These are phyloP conservation scores for Barbus barbus DNA, from an alignment of 2,113 vertebrate genomes.

Conservation along the genomic window DNA sequence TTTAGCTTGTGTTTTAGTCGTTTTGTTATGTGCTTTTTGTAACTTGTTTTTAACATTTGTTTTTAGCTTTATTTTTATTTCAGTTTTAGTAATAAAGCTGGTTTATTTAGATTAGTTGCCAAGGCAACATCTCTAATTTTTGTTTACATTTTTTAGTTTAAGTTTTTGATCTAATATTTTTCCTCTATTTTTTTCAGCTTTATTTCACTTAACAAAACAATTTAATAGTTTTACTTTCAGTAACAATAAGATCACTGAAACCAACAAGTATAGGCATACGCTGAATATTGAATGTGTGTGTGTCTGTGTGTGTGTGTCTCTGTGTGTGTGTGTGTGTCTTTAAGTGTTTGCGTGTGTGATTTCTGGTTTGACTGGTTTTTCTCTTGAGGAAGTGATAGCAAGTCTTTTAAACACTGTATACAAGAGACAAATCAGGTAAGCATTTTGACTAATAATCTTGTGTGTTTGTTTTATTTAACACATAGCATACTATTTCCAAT, in stretches of 20 bases:
- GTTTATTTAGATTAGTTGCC: too few relatives aligned
- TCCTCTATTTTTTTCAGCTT: too few relatives aligned
- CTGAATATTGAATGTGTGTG: not conserved
- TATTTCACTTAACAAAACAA: not conserved
- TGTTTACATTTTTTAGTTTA: too few relatives aligned
- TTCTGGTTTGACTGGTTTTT: constrained; percentile 20
- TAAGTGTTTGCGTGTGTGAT: not conserved
- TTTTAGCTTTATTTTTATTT: too few relatives aligned
- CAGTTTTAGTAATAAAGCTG: too few relatives aligned
- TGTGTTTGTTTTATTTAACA: not conserved
- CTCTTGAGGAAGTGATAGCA: not conserved
- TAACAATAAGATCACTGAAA: not conserved
- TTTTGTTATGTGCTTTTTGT: too few relatives aligned
- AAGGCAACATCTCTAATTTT: too few relatives aligned
- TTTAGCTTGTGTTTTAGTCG: too few relatives aligned
- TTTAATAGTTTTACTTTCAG: not conserved
- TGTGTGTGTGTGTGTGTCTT: too few relatives aligned
- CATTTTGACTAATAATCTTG: not conserved
- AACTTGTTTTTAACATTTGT: too few relatives aligned
- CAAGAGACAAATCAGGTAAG: not conserved
- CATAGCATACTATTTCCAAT: not conserved
- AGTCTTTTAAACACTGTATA: not conserved
- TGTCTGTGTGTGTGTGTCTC: too few relatives aligned
- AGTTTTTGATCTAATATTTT: too few relatives aligned
- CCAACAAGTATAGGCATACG: not conserved